These are phyloP conservation scores for Clarias magur DNA, from an alignment of 2,113 vertebrate species.

Conservation along the genomic window DNA sequence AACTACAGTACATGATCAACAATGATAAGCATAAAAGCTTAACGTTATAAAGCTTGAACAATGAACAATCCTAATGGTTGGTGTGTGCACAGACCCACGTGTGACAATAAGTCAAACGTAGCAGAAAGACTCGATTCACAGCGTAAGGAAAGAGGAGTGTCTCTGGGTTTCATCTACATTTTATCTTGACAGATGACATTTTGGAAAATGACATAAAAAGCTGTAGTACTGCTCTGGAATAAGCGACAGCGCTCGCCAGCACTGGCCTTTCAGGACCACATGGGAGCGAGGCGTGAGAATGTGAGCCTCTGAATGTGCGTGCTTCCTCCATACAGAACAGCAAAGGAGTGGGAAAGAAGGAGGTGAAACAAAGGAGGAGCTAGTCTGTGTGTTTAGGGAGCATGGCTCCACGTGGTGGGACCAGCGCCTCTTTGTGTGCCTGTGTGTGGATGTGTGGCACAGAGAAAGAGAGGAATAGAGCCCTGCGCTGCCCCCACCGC, in stretches of 20 bases:
- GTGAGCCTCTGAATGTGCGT: constrained; percentile 1
- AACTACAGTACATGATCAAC: not conserved
- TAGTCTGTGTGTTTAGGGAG: constrained; percentile 24
- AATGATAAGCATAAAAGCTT: not conserved
- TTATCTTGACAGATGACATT: constrained; percentile 31
- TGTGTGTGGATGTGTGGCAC: constrained; percentile 15
- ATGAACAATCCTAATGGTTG: not conserved
- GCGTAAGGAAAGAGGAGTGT: not conserved
- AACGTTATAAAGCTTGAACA: not conserved
- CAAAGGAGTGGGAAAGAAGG: constrained; percentile 11
- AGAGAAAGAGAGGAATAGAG: constrained; percentile 38
- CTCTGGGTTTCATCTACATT: constrained; percentile 5
- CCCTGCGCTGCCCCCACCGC: constrained; percentile 27
- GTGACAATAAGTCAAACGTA: not conserved
- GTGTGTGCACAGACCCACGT: not conserved
- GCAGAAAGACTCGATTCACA: constrained; percentile 13
- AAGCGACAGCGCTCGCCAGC: constrained; percentile 2
- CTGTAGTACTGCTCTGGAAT: not conserved
- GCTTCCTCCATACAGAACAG: not conserved
- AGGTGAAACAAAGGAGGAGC: constrained; percentile 22
- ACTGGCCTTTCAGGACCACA: not conserved
- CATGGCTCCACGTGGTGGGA: constrained; percentile 38
- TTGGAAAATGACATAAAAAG: constrained; percentile 10
- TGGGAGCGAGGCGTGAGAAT: constrained; percentile 9
- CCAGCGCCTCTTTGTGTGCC: constrained; percentile 40